These are phyloP conservation scores for Cepaea nemoralis DNA, from an alignment of 1,140 invertebrate species.

Conservation along the genomic window DNA sequence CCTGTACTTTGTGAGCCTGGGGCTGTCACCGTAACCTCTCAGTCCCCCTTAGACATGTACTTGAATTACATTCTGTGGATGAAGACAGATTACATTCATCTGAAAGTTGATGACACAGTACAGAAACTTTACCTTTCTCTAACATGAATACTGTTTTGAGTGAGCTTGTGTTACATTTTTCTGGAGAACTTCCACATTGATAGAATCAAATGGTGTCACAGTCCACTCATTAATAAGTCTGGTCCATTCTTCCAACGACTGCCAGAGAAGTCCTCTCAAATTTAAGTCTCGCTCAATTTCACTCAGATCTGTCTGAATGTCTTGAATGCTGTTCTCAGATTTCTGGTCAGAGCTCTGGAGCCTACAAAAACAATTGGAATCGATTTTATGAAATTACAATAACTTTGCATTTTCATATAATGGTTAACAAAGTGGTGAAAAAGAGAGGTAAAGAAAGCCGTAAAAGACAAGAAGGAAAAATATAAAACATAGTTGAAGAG, in stretches of 20 bases:
- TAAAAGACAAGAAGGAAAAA: too few species aligned
- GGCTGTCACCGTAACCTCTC: too few species aligned
- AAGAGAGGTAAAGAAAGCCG: too few species aligned
- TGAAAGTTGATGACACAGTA: too few species aligned
- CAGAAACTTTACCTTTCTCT: conserved; percentile 71
- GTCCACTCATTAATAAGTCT: conserved; percentile 68
- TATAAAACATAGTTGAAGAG: too few species aligned
- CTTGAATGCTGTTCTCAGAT: conserved; percentile 64
- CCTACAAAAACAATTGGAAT: not conserved
- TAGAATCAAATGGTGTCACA: conserved; percentile 66
- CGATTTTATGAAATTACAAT: too few species aligned
- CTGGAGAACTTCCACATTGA: conserved; percentile 69
- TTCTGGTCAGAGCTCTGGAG: conserved; percentile 53
- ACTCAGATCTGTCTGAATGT: conserved; percentile 67
- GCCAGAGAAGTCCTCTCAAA: conserved; percentile 69
- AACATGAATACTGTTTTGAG: conserved; percentile 71
- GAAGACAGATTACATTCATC: too few species aligned
- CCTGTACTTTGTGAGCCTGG: too few species aligned
- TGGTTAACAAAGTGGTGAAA: too few species aligned
- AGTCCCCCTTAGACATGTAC: too few species aligned
- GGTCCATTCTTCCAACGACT: conserved; percentile 69
- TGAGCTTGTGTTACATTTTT: conserved; percentile 71
- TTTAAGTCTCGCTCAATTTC: conserved; percentile 71
- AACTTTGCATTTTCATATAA: too few species aligned
- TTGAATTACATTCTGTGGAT: too few species aligned